Evolutionary conservation across 2,797 vertebrate genomes (phyloP).

Genomic region (Ataeniobius toweri): DNA sequence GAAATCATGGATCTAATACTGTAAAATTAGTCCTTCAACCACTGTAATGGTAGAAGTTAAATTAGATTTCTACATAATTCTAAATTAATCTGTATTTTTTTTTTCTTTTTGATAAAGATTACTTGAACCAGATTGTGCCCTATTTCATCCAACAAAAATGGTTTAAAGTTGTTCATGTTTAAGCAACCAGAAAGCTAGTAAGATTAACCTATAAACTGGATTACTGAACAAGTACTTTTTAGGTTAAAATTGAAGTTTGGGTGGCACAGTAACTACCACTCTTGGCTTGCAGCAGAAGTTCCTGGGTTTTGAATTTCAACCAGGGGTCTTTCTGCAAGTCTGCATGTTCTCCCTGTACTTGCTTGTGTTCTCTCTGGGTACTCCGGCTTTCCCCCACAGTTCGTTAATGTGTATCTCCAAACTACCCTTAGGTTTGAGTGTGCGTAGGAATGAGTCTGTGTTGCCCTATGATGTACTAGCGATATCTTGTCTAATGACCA

Average conservation of each 20-base stretch:
- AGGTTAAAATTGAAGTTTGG: not conserved
- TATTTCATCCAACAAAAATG: not conserved
- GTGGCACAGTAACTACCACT: not conserved
- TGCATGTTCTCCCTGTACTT: not conserved
- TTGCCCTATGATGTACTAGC: not conserved
- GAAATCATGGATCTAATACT: slow-evolving; percentile 11
- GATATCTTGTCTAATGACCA: not conserved
- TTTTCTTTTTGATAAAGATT: not conserved
- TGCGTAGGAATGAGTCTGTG: not conserved
- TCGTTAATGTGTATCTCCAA: no score
- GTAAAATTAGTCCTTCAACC: slow-evolving; percentile 3
- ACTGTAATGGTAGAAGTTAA: not conserved
- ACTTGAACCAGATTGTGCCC: slow-evolving; percentile 3
- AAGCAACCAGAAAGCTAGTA: not conserved
- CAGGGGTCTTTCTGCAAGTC: no score
- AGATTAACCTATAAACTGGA: not conserved
- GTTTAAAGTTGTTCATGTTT: not conserved
- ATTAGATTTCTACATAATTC: not conserved
- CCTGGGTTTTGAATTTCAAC: not conserved
- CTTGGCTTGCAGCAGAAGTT: not conserved
- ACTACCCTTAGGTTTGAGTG: not conserved
- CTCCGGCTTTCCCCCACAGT: no score
- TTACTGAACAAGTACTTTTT: not conserved
- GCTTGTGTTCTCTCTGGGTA: no score
- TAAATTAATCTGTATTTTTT: not conserved